phyloP scores from a whole-genome alignment of 2,888 invertebrate genomes.

The Drosophila tripunctata region DNA sequence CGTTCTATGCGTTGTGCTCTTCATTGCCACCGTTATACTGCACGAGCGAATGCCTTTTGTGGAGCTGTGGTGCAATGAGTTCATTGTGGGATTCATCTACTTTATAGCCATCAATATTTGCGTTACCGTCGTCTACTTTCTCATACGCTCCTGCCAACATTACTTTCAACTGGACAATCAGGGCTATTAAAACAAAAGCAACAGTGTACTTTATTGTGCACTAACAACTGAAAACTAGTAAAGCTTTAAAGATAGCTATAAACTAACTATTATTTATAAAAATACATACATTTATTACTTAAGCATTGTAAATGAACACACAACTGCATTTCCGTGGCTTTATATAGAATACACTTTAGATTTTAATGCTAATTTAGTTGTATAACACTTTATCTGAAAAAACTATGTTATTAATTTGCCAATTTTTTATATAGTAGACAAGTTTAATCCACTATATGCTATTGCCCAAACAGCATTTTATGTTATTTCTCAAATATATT shows the following conservation, averaged over 20 bases:
- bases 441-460: not conserved
- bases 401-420: not conserved
- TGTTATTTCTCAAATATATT: too few species aligned
- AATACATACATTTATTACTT: conserved; percentile 4
- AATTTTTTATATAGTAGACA: not conserved
- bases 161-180: conserved; percentile 38
- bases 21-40: conserved; percentile 38
- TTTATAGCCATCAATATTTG: conserved; percentile 48
- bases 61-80: conserved; percentile 52
- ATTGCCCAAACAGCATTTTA: too few species aligned
- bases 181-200: not conserved
- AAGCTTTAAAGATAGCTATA: too few species aligned
- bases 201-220: not conserved
- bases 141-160: conserved; percentile 45
- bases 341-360: not conserved
- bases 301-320: conserved; percentile 29
- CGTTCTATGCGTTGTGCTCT: conserved; percentile 35
- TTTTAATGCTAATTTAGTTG: not conserved
- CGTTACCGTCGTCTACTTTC: conserved; percentile 45
- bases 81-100: conserved; percentile 47
- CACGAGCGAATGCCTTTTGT: conserved; percentile 43
- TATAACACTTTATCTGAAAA: too few species aligned
- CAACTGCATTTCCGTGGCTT: conserved; percentile 17
- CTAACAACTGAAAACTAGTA: not conserved
- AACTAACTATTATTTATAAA: too few species aligned